phyloP scores from a whole-genome alignment of 2,888 invertebrate species.

The Eristalis tenax region DNA sequence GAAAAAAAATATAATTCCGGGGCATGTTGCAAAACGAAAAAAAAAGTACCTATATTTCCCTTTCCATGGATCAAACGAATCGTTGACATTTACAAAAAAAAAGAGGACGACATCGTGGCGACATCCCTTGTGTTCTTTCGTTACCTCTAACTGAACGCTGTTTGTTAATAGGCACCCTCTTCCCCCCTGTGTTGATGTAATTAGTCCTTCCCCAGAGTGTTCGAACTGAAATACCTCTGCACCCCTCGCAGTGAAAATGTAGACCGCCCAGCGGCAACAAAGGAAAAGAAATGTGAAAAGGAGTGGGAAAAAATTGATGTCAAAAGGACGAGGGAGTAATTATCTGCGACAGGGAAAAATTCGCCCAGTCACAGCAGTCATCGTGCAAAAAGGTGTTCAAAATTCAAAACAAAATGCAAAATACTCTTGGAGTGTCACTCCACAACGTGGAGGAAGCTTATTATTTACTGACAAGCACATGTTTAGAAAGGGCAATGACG shows the following conservation, averaged over 20 bases:
- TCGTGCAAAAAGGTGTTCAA: not conserved
- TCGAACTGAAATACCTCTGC: constrained; percentile 28
- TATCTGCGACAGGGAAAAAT: constrained; percentile 27
- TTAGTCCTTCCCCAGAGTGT: constrained; percentile 36
- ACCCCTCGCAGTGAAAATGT: not conserved
- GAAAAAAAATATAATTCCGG: not conserved
- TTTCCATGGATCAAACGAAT: not conserved
- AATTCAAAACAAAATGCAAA: not conserved
- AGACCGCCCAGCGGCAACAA: not conserved
- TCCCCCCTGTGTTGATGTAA: constrained; percentile 50
- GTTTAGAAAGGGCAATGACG: not conserved
- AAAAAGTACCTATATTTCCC: not conserved
- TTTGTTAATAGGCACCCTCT: constrained; percentile 47
- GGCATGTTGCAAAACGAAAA: not conserved
- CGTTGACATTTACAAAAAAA: not conserved
- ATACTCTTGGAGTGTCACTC: not conserved
- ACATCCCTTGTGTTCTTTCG: not conserved
- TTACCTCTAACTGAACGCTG: not conserved
- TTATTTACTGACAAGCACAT: not conserved
- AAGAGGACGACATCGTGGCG: constrained; percentile 9
- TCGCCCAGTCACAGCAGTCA: not conserved
- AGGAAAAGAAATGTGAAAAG: not conserved
- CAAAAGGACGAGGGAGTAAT: constrained; percentile 20
- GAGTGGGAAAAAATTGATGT: constrained; percentile 9
- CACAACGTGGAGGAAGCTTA: too few species aligned